Evolutionary conservation across 2,113 vertebrate genomes (phyloP), one percentile per base, ranked within the genome.

Genomic region (Platysteira castanea): DNA sequence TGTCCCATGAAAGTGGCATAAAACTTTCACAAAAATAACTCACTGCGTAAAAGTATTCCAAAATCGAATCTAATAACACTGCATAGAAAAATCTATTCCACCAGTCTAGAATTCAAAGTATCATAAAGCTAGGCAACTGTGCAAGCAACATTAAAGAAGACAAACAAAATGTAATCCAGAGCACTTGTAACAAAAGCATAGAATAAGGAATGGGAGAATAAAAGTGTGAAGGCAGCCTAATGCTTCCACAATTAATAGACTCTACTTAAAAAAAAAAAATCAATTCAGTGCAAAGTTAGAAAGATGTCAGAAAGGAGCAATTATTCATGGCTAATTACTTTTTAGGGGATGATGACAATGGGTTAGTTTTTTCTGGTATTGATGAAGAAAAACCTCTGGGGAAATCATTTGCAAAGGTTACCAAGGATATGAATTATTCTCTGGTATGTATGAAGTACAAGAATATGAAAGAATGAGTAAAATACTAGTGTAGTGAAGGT

Each of bases 361-460:
- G 97, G 95, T 98, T 97, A 97, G 97, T 98, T 98, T 98, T 98
- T 92, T 82, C 95, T 96, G 81, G 89, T 98, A 98, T 94, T 96
- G 98, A 98, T 98, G 98, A 97, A 98, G 97, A 84, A 96, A 98
- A 97, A 93, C 78, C 97, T 97, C 96, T 96, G 65, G 97, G 97
- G 97, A 98, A 98, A 98, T 98, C 96, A 98, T 97, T 97, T 96
- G 95, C 95, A 98, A 98, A 98, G 97, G 97, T 98, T 98, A 98
- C 96, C 87, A 96, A 97, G 96, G 95, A 97, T 98, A 98, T 98
- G 97, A 98, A 97, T 98, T 98, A 98, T 98, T 98, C 97, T 97
- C 91, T 71, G 77, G 74, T 96, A 95, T 76, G 81, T 95, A 96
- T 97, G 89, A 97, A 97, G 92, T 93, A 95, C 94, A 97, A 83